Base-by-base conservation (phyloP, 2,888 invertebrate genomes). In the Drosophila anomalipes region DNA sequence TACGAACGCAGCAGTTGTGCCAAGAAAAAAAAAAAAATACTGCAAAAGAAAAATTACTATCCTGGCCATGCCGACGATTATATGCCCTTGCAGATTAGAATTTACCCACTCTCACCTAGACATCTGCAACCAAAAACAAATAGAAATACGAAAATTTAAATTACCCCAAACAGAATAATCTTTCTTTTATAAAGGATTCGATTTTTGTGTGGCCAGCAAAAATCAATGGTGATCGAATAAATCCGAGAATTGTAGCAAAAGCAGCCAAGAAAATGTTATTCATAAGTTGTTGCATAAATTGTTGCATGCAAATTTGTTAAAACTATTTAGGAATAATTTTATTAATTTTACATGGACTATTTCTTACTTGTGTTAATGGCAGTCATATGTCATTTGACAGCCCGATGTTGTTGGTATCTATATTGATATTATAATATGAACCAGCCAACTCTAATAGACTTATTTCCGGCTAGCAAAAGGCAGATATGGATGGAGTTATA, bases 1-100 rank as follows among this genome's bases (percentile, higher is more conserved):
- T 86, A 86, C 74, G 52, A 14, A 35, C 41, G 80, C 60, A 69
- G 58, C 65, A 67, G 79, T 66, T 39, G 57, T 28, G 9, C 12
- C n/a, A 47, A 47, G 14, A 39, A 39, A 32, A 37, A 14, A 16
- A 37, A 22, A n/a, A 22, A 32, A 35, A 51, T 16, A 30, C 19
- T 16, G 7, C 19, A 37, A n/a, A 22, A 37, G 26, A 33, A 35
- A 44, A 28, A 39, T 10, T 7, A 16, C 14, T 22, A 16, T 4
- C 2, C 10, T 30, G 1, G 4, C 2, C n/a, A 5, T 9, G n/a
- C n/a, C 57, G 58, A 58, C 41, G 10, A 22, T 1, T 16, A 5
- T 1, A 44, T 44, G 9, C 58, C 2, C 57, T 26, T 35, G 19
- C 4, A 30, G 12, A 30, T 4, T 12, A 0, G 12, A 30, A 12